These are phyloP conservation scores for Porites rus DNA, from an alignment of 92 coral and sea anemone genomes.

Conservation along the genomic window DNA sequence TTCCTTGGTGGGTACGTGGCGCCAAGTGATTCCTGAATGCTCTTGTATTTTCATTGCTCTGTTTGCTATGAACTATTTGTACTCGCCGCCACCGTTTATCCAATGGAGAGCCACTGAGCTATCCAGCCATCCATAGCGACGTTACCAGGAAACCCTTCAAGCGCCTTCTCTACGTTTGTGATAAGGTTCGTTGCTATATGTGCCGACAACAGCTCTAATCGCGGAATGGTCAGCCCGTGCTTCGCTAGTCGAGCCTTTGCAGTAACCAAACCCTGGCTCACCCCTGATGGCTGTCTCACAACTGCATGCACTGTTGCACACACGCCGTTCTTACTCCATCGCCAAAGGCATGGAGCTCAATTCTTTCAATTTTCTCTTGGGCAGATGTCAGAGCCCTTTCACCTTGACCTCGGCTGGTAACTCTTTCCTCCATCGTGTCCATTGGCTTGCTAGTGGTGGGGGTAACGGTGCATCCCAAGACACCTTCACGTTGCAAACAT, in stretches of 20 bases:
- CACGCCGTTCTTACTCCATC: slow-evolving; percentile 20
- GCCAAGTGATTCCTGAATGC: slow-evolving; percentile 15
- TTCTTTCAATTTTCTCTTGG: slow-evolving; percentile 9
- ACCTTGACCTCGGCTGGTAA: slow-evolving; percentile 20
- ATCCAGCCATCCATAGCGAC: slow-evolving; percentile 39
- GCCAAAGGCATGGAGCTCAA: slow-evolving; percentile 39
- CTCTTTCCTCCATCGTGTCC: slow-evolving; percentile 1
- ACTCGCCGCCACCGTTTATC: slow-evolving; percentile 33
- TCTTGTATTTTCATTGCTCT: slow-evolving; percentile 30
- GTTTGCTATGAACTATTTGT: slow-evolving; percentile 29
- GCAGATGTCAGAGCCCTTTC: background rate
- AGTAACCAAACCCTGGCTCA: slow-evolving; percentile 24
- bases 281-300: slow-evolving; percentile 12
- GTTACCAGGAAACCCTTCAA: slow-evolving; percentile 33
- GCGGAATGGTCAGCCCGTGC: slow-evolving; percentile 43
- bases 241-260: slow-evolving; percentile 48
- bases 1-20: slow-evolving; percentile 28
- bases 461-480: too few species aligned
- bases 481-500: too few species aligned
- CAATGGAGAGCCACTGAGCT: slow-evolving; percentile 49
- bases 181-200: slow-evolving; percentile 23
- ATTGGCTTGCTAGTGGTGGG: background rate
- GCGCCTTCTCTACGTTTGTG: slow-evolving; percentile 29
- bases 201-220: slow-evolving; percentile 37
- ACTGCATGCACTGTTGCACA: slow-evolving; percentile 20